These are phyloP conservation scores for Eucidaris tribuloides DNA, from an alignment of 35 echinoderm and acorn worm species.

Conservation along the genomic window DNA sequence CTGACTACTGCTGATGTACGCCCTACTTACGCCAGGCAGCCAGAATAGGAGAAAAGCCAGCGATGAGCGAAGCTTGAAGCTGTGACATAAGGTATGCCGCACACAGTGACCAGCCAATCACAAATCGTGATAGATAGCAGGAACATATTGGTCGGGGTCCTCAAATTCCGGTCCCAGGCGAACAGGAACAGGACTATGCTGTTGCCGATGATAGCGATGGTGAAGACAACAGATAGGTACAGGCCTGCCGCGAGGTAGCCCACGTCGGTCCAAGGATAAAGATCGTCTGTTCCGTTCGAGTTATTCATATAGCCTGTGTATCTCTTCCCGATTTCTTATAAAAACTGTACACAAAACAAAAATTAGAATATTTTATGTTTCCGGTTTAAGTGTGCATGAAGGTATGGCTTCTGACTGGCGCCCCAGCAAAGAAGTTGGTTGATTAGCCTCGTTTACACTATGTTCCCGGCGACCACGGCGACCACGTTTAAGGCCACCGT, in stretches of 20 bases:
- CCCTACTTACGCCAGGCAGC: conserved; percentile 14
- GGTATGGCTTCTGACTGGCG: too few species aligned
- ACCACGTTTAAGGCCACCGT: too few species aligned
- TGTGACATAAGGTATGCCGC: neutral
- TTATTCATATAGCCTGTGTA: too few species aligned
- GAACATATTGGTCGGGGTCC: conserved; percentile 31
- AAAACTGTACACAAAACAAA: too few species aligned
- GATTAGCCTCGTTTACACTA: too few species aligned
- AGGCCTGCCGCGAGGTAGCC: neutral
- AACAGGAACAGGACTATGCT: neutral
- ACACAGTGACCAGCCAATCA: neutral
- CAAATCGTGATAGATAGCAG: neutral
- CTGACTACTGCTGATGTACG: too few species aligned
- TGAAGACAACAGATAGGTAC: neutral
- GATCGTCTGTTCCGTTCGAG: too few species aligned
- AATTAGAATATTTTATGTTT: too few species aligned
- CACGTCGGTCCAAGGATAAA: neutral
- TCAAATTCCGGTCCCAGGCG: neutral
- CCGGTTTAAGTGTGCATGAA: too few species aligned
- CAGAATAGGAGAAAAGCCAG: neutral
- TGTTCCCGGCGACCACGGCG: too few species aligned
- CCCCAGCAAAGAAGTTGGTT: too few species aligned
- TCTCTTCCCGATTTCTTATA: too few species aligned
- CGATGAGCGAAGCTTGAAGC: neutral
- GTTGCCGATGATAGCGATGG: neutral